Evolutionary conservation across 37 sponge, comb jelly and placozoan species (phyloP).

Genomic region (Eunapius fragilis): DNA sequence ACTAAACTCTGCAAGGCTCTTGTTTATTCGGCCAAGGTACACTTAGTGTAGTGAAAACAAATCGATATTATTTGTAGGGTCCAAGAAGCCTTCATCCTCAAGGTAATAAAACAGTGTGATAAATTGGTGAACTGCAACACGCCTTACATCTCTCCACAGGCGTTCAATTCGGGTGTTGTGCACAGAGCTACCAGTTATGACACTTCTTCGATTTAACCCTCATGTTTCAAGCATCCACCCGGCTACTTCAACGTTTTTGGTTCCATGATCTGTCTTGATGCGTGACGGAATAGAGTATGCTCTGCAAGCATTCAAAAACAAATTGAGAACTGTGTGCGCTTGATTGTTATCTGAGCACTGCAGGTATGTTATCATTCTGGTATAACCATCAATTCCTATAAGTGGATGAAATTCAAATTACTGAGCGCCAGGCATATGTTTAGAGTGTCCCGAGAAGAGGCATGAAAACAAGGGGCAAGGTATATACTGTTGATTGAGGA

Average conservation of each 20-base stretch:
- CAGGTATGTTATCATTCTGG: constrained; percentile 30
- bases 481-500: too few relatives aligned
- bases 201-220: constrained; percentile 15
- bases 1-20: constrained; percentile 1
- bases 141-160: constrained; percentile 38
- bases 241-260: constrained; percentile 48
- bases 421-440: too few relatives aligned
- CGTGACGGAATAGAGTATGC: constrained; percentile 22
- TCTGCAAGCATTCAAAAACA: constrained; percentile 13
- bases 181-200: constrained; percentile 39
- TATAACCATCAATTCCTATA: constrained; percentile 28
- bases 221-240: constrained; percentile 21
- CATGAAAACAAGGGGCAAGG: too few relatives aligned
- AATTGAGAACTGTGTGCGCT: constrained; percentile 28
- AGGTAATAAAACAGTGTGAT: constrained; percentile 16
- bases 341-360: constrained; percentile 37
- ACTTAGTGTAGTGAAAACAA: constrained; percentile 42
- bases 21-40: constrained; percentile 31
- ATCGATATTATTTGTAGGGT: constrained; percentile 26
- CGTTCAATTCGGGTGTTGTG: constrained; percentile 43
- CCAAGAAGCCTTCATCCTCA: constrained; percentile 12
- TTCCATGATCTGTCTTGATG: constrained; percentile 30
- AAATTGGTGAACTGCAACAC: constrained; percentile 18
- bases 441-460: too few relatives aligned
- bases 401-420: neutral